A percentile compares a stretch with the other conserved stretches of the same genome.
These are phyloP conservation scores for Amphilophus citrinellus DNA, from an alignment of 2,113 vertebrate genomes.

Conservation along the genomic window DNA sequence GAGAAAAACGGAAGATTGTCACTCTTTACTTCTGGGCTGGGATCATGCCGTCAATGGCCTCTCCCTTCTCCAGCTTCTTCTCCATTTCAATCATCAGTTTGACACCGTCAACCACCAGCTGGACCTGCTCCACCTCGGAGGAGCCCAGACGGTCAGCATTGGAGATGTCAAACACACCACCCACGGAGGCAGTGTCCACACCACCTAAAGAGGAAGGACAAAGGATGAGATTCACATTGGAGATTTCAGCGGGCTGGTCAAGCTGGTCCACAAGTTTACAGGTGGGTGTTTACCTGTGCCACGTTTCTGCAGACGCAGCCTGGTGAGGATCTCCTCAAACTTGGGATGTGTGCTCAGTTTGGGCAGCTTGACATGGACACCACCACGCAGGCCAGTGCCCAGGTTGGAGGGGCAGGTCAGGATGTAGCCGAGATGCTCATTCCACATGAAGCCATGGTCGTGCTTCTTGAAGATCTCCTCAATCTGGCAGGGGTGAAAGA, in stretches of 20 bases:
- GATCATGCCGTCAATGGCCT: constrained; percentile 93
- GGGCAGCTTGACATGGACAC: constrained; percentile 91
- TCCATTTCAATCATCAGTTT: constrained; percentile 98
- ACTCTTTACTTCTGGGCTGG: constrained; percentile 92
- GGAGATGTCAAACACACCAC: constrained; percentile 94
- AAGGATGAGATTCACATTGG: background rate
- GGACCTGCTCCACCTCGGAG: constrained; percentile 94
- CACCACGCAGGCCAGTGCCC: constrained; percentile 93
- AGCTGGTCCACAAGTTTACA: background rate
- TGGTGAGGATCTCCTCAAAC: constrained; percentile 90
- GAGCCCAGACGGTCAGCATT: constrained; percentile 94
- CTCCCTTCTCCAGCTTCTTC: constrained; percentile 96
- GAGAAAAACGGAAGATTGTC: constrained; percentile 58
- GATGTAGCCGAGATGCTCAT: constrained; percentile 91
- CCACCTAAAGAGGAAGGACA: constrained; percentile 80
- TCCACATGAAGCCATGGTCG: constrained; percentile 94
- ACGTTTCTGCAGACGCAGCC: constrained; percentile 94
- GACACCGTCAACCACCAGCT: constrained; percentile 96
- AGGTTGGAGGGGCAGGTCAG: constrained; percentile 95
- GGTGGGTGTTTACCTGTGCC: constrained; percentile 87
- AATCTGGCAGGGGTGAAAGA: constrained; percentile 79
- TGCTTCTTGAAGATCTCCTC: constrained; percentile 94
- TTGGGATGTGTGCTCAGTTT: constrained; percentile 93
- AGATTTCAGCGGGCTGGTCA: background rate
- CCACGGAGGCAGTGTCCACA: constrained; percentile 94